These are phyloP conservation scores for Paradisaea rubra DNA, from an alignment of 2,113 vertebrate species.

Conservation along the genomic window DNA sequence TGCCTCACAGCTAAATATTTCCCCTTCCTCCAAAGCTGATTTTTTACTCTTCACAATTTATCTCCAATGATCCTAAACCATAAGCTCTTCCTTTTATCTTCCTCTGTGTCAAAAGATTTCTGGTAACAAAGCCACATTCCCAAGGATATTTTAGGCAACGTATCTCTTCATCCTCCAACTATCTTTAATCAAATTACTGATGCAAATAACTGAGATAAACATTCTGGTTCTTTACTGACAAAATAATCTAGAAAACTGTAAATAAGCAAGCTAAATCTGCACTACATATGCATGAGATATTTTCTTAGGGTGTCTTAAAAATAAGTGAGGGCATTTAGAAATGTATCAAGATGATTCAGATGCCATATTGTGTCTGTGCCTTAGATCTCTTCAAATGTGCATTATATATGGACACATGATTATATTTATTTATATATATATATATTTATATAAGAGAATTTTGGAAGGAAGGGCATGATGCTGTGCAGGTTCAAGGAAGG, in stretches of 20 bases:
- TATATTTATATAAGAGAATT: background rate
- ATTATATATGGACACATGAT: background rate
- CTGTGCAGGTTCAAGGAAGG: background rate
- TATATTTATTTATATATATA: background rate
- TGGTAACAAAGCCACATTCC: slow-evolving; percentile 32
- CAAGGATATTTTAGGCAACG: slow-evolving; percentile 1
- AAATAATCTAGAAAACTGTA: slow-evolving; percentile 39
- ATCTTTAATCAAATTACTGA: slow-evolving; percentile 49
- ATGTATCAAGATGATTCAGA: background rate
- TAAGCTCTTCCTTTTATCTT: slow-evolving; percentile 55
- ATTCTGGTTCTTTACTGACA: background rate
- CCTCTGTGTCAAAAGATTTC: slow-evolving; percentile 12
- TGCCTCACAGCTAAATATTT: slow-evolving; percentile 52
- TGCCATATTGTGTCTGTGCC: background rate
- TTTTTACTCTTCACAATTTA: slow-evolving; percentile 41
- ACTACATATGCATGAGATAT: background rate
- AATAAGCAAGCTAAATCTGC: slow-evolving; percentile 25
- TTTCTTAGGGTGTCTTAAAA: background rate
- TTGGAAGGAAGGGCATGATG: background rate
- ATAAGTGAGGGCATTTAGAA: background rate
- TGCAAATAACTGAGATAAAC: slow-evolving; percentile 45
- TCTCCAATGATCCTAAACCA: slow-evolving; percentile 34
- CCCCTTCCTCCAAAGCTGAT: slow-evolving; percentile 44
- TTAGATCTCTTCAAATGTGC: background rate
- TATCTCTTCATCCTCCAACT: background rate